Evolutionary conservation across 2,888 invertebrate genomes (phyloP).

Genomic region (Platerodrilus igneus): DNA sequence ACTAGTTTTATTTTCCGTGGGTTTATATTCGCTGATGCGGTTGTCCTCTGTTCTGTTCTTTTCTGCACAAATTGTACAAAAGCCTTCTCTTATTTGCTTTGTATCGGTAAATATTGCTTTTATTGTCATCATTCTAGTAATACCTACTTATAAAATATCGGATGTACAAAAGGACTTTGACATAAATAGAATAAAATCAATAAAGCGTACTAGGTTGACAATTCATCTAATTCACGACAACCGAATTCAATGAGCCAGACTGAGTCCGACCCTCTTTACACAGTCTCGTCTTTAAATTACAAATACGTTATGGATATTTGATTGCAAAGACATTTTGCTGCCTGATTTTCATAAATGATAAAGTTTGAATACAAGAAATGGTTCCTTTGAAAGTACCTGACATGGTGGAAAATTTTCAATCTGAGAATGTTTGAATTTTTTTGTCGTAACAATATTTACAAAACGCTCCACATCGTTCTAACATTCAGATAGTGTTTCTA

Average conservation of each 20-base stretch:
- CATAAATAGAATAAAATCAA: conserved; percentile 23
- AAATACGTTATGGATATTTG: conserved; percentile 12
- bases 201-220: conserved; percentile 23
- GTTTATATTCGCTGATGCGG: conserved; percentile 22
- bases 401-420: no score
- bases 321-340: conserved; percentile 18
- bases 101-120: conserved; percentile 24
- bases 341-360: conserved; percentile 24
- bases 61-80: conserved; percentile 24
- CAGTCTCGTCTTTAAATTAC: conserved; percentile 11
- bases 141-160: conserved; percentile 26
- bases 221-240: conserved; percentile 21
- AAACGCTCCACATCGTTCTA: no score
- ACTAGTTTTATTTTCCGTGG: conserved; percentile 26
- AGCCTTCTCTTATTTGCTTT: conserved; percentile 20
- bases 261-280: conserved; percentile 12
- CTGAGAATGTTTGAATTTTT: no score
- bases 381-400: no score
- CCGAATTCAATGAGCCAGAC: conserved; percentile 18
- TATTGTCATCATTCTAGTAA: conserved; percentile 20
- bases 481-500: no score
- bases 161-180: conserved; percentile 23
- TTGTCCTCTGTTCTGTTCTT: no score
- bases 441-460: no score
- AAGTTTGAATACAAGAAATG: conserved; percentile 22